Percentiles rank a stretch among this genome's conserved stretches.
Evolutionary conservation across 2,888 invertebrate genomes (phyloP).

Genomic region (Tortrix viridana): DNA sequence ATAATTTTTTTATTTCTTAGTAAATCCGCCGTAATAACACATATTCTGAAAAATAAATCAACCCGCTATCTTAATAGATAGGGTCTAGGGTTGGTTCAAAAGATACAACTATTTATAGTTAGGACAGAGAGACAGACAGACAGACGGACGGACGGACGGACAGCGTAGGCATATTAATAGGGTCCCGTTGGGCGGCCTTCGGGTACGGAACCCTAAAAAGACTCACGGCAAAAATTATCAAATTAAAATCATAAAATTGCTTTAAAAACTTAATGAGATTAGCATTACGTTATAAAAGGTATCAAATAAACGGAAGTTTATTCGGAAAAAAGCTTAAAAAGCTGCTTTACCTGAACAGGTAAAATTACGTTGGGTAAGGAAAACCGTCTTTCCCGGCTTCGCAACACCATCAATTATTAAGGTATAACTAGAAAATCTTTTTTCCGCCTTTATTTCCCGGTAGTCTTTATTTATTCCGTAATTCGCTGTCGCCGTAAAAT

Average conservation of each 20-base stretch:
- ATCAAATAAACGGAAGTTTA: slow-evolving; percentile 21
- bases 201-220: no score
- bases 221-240: background rate
- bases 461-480: slow-evolving; percentile 32
- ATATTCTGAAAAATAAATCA: no score
- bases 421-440: slow-evolving; percentile 34
- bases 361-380: slow-evolving; percentile 22
- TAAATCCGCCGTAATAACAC: no score
- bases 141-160: no score
- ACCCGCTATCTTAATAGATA: no score
- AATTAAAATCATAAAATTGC: background rate
- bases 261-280: slow-evolving; percentile 18
- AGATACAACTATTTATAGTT: no score
- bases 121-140: no score
- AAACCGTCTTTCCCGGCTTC: slow-evolving; percentile 18
- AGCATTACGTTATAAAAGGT: slow-evolving; percentile 17
- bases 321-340: slow-evolving; percentile 11
- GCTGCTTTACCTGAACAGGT: slow-evolving; percentile 19
- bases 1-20: no score
- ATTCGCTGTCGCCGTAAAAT: slow-evolving; percentile 30
- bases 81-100: no score
- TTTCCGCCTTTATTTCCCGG: slow-evolving; percentile 24
- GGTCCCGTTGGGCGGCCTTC: no score
- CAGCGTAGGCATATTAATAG: no score
- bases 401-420: slow-evolving; percentile 33